Base-by-base conservation (phyloP, 2,888 invertebrate genomes). In the Sepioteuthis lessoniana region DNA sequence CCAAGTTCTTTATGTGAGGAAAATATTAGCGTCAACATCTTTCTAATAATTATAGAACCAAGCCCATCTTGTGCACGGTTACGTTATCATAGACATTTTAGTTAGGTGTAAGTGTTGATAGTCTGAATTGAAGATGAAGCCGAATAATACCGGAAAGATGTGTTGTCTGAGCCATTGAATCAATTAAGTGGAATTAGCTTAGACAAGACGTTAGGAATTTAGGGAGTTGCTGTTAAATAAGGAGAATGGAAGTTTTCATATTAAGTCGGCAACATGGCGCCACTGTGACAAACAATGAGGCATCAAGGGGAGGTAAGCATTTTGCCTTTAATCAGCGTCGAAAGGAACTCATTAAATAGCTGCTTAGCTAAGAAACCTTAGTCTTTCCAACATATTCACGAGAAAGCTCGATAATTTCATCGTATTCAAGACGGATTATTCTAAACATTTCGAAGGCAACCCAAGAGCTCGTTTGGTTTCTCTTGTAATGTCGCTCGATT, bases 181-280 rank as follows among this genome's bases (percentile, higher is more conserved):
- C 76, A 76, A 76, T 76, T n/a, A 76, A 76, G n/a, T 76, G n/a
- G 76, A 76, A 76, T 76, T 76, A 76, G 76, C n/a, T 76, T 10
- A 76, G 76, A 35, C 76, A 76, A 76, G 76, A 76, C 2, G n/a
- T 35, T 76, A n/a, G 76, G 76, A 76, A 76, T 35, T 13, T 16
- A 76, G 76, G 76, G 76, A 76, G 76, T 16, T 76, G 76, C n/a
- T n/a, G 76, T 76, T 35, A n/a, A 76, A 76, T 76, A n/a, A 76
- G n/a, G 76, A 76, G n/a, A 76, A 76, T 76, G n/a, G n/a, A 76
- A 76, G 76, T 76, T 76, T 76, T 76, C 76, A 76, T n/a, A n/a
- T 76, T 3, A 76, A 4, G 76, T 16, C 76, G 76, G n/a, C 76
- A 35, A 35, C n/a, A 16, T 35, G 76, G 76, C 76, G 76, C 76